These are phyloP conservation scores for Amphipyra berbera DNA, from an alignment of 2,888 invertebrate genomes.

Conservation along the genomic window DNA sequence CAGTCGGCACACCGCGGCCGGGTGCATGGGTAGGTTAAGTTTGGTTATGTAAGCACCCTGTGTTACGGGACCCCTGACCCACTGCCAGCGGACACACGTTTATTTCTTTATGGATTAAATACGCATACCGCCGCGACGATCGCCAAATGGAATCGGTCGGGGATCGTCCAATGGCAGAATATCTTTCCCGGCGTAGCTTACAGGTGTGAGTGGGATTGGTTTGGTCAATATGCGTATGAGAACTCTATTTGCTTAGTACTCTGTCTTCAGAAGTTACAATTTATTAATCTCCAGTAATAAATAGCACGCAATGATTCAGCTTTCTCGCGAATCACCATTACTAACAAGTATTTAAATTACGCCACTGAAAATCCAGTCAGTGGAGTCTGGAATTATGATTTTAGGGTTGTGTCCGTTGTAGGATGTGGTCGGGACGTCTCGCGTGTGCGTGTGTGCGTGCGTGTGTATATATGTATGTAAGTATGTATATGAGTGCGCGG, in stretches of 20 bases:
- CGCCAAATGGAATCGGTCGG: not conserved
- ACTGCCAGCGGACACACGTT: constrained; percentile 7
- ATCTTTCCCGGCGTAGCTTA: not conserved
- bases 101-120: not conserved
- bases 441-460: constrained; percentile 55
- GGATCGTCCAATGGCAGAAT: constrained; percentile 9
- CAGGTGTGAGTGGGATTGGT: no score
- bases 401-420: not conserved
- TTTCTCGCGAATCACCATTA: no score
- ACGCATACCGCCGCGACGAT: constrained; percentile 1
- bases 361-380: not conserved
- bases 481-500: constrained; percentile 65
- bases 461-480: constrained; percentile 69
- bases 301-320: not conserved
- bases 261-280: not conserved
- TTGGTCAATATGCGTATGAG: not conserved
- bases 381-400: no score
- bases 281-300: not conserved
- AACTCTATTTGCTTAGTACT: constrained; percentile 8
- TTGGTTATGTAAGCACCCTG: constrained; percentile 83
- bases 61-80: constrained; percentile 57
- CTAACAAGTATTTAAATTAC: not conserved
- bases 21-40: constrained; percentile 78
- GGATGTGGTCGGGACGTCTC: constrained; percentile 35
- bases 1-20: no score